Evolutionary conservation across 2,113 vertebrate species (phyloP).

Genomic region (Xenus cinereus): DNA sequence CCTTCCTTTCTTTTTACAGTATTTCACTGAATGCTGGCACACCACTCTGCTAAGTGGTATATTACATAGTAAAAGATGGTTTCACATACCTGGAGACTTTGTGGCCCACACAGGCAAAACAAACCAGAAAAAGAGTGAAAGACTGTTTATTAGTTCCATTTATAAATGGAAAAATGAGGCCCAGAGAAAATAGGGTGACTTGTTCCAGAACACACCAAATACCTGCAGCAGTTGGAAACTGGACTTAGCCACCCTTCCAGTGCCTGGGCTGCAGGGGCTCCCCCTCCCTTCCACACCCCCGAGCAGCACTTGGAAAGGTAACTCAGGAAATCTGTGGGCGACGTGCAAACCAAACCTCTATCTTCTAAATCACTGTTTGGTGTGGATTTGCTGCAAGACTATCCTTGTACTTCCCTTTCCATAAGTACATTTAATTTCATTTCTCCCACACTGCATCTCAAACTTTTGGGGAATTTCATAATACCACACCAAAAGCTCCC

Average conservation of each 20-base stretch:
- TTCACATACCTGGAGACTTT: background rate
- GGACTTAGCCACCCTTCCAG: background rate
- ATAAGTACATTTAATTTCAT: background rate
- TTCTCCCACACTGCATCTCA: background rate
- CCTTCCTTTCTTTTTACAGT: background rate
- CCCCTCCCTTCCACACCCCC: background rate
- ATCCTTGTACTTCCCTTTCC: background rate
- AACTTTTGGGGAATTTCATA: background rate
- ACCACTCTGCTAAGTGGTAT: fast-evolving
- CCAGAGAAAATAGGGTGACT: background rate
- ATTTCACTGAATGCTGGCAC: background rate
- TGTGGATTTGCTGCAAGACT: background rate
- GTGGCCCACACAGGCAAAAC: background rate
- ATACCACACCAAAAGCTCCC: background rate
- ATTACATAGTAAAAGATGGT: background rate
- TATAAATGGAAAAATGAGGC: background rate
- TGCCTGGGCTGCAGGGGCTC: background rate
- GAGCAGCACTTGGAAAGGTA: background rate
- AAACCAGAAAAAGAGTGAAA: background rate
- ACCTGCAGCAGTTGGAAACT: background rate
- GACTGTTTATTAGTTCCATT: background rate
- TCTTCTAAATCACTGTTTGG: background rate
- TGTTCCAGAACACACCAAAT: background rate
- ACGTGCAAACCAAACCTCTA: background rate
- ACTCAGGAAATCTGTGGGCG: background rate